Conservation (phyloP, 1,140 invertebrate genomes). For the Zaprionus ghesquierei region DNA sequence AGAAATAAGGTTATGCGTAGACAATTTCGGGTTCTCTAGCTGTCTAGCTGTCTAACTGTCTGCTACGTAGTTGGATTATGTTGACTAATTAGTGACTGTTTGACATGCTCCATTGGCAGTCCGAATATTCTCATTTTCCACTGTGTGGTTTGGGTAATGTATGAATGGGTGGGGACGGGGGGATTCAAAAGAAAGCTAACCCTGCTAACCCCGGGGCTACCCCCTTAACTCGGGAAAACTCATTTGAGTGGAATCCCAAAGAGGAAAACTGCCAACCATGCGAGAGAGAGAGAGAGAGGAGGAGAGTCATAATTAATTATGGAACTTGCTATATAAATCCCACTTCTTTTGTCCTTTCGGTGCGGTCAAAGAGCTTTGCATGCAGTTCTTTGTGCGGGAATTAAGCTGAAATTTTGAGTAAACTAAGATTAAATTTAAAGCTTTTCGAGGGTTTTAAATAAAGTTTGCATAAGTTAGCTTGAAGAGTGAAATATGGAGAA, state of each 20-base stretch:
- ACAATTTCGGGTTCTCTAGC: background rate
- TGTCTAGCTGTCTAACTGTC: background rate
- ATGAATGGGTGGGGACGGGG: background rate
- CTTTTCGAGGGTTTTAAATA: background rate
- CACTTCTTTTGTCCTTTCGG: background rate
- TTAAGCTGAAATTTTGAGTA: slow-evolving; percentile 5
- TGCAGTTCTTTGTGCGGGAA: background rate
- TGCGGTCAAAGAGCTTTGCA: background rate
- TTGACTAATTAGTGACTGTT: slow-evolving; percentile 68
- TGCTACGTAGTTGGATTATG: slow-evolving; percentile 53
- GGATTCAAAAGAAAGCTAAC: background rate
- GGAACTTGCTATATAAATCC: slow-evolving; percentile 2
- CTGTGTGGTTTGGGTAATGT: background rate
- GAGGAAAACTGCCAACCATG: background rate
- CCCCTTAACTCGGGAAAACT: background rate
- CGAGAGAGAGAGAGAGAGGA: background rate
- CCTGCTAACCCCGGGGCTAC: background rate
- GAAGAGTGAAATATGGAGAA: background rate
- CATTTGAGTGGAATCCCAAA: background rate
- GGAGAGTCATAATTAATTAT: slow-evolving; percentile 12
- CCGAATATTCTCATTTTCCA: background rate
- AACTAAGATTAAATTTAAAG: background rate
- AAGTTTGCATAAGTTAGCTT: background rate
- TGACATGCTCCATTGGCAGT: slow-evolving; percentile 52
- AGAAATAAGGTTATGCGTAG: background rate